phyloP scores from a whole-genome alignment of 2,888 invertebrate genomes.

The Diploptera punctata region DNA sequence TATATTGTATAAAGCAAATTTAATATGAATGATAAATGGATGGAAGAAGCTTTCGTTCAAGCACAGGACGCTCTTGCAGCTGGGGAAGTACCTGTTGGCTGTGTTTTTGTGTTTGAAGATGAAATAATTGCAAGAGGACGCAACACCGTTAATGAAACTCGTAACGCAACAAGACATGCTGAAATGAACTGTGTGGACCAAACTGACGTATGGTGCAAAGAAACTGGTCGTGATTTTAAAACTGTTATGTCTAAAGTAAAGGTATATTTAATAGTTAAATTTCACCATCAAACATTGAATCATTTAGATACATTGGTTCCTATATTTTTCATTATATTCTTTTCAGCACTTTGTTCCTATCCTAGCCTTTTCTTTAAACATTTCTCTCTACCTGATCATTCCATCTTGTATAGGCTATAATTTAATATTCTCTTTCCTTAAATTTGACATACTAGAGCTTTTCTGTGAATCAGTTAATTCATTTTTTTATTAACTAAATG shows the following conservation, averaged over 20 bases:
- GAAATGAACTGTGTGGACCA: slow-evolving; percentile 94
- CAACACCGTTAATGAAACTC: slow-evolving; percentile 90
- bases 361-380: too few species aligned
- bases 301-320: too few species aligned
- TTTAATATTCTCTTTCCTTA: too few species aligned
- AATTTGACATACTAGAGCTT: too few species aligned
- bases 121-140: slow-evolving; percentile 80
- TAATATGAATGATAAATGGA: too few species aligned
- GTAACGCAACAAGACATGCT: slow-evolving; percentile 95
- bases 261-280: neutral
- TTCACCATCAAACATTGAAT: neutral
- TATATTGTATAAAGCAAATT: too few species aligned
- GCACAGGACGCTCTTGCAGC: slow-evolving; percentile 78
- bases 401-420: too few species aligned
- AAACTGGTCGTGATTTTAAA: slow-evolving; percentile 60
- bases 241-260: slow-evolving; percentile 61
- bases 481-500: too few species aligned
- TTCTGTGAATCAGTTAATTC: too few species aligned
- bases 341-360: too few species aligned
- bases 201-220: slow-evolving; percentile 68
- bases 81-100: slow-evolving; percentile 98
- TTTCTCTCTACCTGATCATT: too few species aligned
- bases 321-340: too few species aligned
- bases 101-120: slow-evolving; percentile 80
- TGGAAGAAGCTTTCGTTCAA: slow-evolving; percentile 75